Conservation (phyloP, 2,113 vertebrate species). For the Hepsetus odoe region DNA sequence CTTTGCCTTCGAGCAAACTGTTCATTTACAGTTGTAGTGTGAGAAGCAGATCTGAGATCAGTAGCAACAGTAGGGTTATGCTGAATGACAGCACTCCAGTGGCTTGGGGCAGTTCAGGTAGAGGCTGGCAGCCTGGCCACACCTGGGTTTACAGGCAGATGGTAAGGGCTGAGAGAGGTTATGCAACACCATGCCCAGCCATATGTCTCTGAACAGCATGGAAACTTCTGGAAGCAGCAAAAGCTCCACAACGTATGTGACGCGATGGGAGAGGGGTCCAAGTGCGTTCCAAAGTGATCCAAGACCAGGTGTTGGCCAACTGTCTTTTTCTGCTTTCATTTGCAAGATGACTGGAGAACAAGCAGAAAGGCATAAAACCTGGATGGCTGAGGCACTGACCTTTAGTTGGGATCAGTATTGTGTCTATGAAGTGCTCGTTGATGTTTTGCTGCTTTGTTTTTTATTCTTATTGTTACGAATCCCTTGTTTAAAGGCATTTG, state of each 20-base stretch:
- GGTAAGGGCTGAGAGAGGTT: conserved; percentile 75
- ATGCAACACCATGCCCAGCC: conserved; percentile 73
- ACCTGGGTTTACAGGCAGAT: conserved; percentile 78
- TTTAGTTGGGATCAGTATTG: conserved; percentile 44
- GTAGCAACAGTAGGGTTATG: conserved; percentile 60
- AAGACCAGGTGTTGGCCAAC: conserved; percentile 72
- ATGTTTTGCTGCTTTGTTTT: conserved; percentile 13
- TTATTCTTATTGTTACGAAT: conserved; percentile 2
- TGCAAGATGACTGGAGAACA: conserved; percentile 61
- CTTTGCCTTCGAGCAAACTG: neutral
- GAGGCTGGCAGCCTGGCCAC: conserved; percentile 70
- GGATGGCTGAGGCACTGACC: conserved; percentile 52
- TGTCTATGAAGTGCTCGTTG: neutral
- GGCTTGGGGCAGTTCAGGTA: conserved; percentile 61
- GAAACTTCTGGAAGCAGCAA: conserved; percentile 70
- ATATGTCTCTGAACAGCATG: conserved; percentile 76
- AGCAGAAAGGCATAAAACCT: conserved; percentile 34
- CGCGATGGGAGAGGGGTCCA: conserved; percentile 66
- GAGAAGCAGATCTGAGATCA: conserved; percentile 37
- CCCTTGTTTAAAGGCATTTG: neutral
- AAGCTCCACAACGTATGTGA: conserved; percentile 57
- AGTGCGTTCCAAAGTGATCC: conserved; percentile 65
- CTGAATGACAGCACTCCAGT: conserved; percentile 73
- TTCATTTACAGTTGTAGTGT: neutral
- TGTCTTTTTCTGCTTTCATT: conserved; percentile 61